Evolutionary conservation across 2,797 vertebrate species (phyloP), one percentile per base, ranked within the genome.

Genomic region (Stomatorhinus walkeri): DNA sequence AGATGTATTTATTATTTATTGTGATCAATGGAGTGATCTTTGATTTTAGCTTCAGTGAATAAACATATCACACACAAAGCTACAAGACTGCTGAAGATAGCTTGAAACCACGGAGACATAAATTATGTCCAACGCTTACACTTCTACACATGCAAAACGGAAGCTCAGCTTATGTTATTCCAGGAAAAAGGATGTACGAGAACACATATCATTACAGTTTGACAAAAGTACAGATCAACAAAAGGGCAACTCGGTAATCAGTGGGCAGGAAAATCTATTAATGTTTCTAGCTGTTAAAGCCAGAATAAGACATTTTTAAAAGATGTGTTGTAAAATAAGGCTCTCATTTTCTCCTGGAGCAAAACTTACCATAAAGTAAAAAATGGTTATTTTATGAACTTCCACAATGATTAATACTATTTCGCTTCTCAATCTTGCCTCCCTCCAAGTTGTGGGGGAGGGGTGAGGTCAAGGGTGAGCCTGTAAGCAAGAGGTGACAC

Each of bases 401-500:
- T 85, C 48, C 46, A 85, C 16, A 51, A 85, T 85, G 46, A 85
- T 85, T 48, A 51, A 6, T 46, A 51, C 8, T 51, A 49, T 48
- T 85, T 24, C 24, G 19, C 49, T 76, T 43, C 72, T 43, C 14
- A 79, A 14, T 46, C 16, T 4, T 43, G 72, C 14, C 72, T 43
- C 16, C 72, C 72, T 79, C 72, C n/a, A 40, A 79, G 36, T 36
- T 79, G 52, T 22, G 40, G 14, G 87, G 88, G 61, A n/a, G 64
- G 28, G 10, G 19, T 72, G 87, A 40, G 88, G 88, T 40, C 14
- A 68, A 32, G 14, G 68, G 40, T 81, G 56, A 54, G 16, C 87
- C 56, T 48, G 87, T 24, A 89, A 88, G 68, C 32, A 51, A 32
- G 14, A 81, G 48, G 89, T 28, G 81, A 90, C 85, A 84, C 85